phyloP scores from a whole-genome alignment of 2,888 invertebrate species.

The Teinopalpus imperialis region DNA sequence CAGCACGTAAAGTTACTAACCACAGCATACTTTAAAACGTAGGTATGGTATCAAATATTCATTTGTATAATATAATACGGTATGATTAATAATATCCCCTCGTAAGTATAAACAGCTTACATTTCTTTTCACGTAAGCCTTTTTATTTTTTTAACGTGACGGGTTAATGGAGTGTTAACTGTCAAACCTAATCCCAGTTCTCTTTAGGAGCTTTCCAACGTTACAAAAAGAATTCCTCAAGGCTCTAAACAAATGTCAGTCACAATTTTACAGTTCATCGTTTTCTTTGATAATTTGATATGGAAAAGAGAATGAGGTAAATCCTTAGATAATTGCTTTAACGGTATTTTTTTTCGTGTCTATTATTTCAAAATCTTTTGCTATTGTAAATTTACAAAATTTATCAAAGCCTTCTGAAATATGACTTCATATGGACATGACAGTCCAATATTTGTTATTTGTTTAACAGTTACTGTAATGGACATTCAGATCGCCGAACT shows the following conservation, averaged over 20 bases:
- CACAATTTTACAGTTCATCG: slow-evolving; percentile 25
- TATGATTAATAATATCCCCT: slow-evolving; percentile 51
- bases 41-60: background rate
- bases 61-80: slow-evolving; percentile 33
- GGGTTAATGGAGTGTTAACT: slow-evolving; percentile 27
- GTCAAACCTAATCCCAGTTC: slow-evolving; percentile 23
- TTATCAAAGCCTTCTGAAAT: no score
- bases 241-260: slow-evolving; percentile 23
- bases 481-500: no score
- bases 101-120: slow-evolving; percentile 35
- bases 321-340: slow-evolving; percentile 4
- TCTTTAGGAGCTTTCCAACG: slow-evolving; percentile 1
- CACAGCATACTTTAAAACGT: no score
- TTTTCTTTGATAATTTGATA: slow-evolving; percentile 19
- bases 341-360: no score
- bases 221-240: slow-evolving; percentile 21
- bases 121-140: slow-evolving; percentile 15
- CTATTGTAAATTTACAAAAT: no score
- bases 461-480: no score
- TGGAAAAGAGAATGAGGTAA: slow-evolving; percentile 9
- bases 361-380: no score
- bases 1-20: no score
- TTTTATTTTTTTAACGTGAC: slow-evolving; percentile 15
- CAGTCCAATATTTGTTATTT: no score
- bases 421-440: no score